These are phyloP conservation scores for Montipora sp. DNA, from an alignment of 64 coral and sea anemone species.

Conservation along the genomic window DNA sequence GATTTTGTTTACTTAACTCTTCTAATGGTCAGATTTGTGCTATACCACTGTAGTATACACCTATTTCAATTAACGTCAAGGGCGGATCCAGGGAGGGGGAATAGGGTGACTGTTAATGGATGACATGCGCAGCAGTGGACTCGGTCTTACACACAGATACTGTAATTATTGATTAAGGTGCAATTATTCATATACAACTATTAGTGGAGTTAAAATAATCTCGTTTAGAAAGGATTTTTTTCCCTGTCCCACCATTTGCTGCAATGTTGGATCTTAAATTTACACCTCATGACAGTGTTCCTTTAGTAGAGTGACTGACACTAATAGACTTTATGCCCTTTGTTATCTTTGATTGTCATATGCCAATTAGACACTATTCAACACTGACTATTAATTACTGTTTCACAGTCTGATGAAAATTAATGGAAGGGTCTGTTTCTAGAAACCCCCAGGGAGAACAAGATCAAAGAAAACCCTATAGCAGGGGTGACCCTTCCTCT, in stretches of 20 bases:
- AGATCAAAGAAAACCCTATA: not conserved
- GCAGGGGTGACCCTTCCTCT: not conserved
- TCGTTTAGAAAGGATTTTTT: no score
- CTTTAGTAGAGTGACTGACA: no score
- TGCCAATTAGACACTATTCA: conserved; percentile 8
- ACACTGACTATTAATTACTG: conserved; percentile 50
- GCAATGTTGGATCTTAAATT: no score
- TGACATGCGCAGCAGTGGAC: no score
- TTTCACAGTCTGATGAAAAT: conserved; percentile 59
- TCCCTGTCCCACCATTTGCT: no score
- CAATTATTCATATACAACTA: not conserved
- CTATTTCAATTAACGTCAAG: no score
- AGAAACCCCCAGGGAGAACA: not conserved
- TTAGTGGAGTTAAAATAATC: no score
- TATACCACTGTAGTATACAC: not conserved
- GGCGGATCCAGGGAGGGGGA: no score
- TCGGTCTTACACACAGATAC: no score
- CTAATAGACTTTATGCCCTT: not conserved
- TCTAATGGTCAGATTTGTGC: not conserved
- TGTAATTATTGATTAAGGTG: no score
- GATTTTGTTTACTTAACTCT: not conserved
- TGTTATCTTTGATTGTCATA: not conserved
- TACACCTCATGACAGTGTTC: no score
- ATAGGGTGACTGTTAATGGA: no score
- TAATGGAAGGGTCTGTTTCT: conserved; percentile 6